Evolutionary conservation across 2,797 vertebrate species (phyloP).

Genomic region (Smutsia gigantea): DNA sequence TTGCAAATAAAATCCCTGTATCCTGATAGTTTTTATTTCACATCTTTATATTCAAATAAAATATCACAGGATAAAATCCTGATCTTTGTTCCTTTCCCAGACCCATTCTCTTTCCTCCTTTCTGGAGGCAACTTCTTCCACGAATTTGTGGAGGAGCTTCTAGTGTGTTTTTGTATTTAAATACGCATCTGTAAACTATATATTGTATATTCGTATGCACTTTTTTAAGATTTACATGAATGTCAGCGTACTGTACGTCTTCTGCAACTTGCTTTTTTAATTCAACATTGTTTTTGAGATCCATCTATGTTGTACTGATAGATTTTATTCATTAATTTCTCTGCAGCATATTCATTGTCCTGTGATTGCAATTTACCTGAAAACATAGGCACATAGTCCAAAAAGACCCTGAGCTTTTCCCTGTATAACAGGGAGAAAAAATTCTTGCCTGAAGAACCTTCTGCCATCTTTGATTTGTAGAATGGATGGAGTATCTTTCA

Average conservation of each 20-base stretch:
- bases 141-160: not conserved
- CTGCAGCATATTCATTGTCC: not conserved
- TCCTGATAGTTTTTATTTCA: not conserved
- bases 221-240: not conserved
- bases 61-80: not conserved
- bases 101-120: not conserved
- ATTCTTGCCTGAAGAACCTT: slow-evolving; percentile 10
- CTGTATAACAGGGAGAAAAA: not conserved
- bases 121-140: not conserved
- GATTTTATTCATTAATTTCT: not conserved
- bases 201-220: not conserved
- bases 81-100: not conserved
- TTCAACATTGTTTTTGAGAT: not conserved
- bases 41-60: not conserved
- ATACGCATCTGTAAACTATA: not conserved
- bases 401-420: not conserved
- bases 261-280: not conserved
- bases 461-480: slow-evolving; percentile 48
- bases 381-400: slow-evolving; percentile 22
- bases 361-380: not conserved
- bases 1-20: not conserved
- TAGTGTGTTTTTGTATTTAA: not conserved
- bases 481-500: slow-evolving; percentile 48
- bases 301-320: not conserved
- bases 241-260: not conserved